These are phyloP conservation scores for Heliothis virescens DNA, from an alignment of 1,140 invertebrate genomes.

Conservation along the genomic window DNA sequence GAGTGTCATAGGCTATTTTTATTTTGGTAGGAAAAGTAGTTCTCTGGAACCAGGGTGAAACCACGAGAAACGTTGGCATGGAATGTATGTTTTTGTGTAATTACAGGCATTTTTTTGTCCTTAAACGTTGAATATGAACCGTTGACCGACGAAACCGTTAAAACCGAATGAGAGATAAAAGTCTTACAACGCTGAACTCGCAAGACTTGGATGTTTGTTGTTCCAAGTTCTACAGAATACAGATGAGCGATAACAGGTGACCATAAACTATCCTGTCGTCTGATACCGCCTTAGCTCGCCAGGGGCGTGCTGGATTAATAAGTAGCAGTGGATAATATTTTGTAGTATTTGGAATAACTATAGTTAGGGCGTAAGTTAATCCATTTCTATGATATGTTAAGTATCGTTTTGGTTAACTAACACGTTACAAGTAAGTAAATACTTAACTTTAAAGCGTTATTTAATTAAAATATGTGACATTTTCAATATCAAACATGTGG, in stretches of 20 bases:
- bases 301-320: conserved; percentile 46
- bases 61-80: neutral
- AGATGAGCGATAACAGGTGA: conserved; percentile 69
- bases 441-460: conserved; percentile 1
- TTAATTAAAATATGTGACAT: neutral
- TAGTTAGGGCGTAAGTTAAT: neutral
- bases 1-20: no score
- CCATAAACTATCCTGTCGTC: conserved; percentile 74
- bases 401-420: no score
- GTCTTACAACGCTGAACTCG: conserved; percentile 8
- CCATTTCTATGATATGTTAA: conserved; percentile 1
- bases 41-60: no score
- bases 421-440: no score
- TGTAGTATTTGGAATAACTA: neutral
- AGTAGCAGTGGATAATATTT: conserved; percentile 33
- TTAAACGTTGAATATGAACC: neutral
- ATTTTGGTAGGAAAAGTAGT: no score
- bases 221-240: conserved; percentile 61
- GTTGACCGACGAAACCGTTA: neutral
- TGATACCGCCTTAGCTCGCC: conserved; percentile 61
- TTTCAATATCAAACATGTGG: conserved; percentile 15
- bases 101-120: neutral
- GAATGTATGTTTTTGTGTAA: neutral
- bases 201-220: conserved; percentile 46
- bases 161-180: conserved; percentile 11